Percentiles rank a stretch among this genome's conserved stretches.
phyloP scores from a whole-genome alignment of 2,113 vertebrate genomes.

The Balaenoptera acutorostrata region DNA sequence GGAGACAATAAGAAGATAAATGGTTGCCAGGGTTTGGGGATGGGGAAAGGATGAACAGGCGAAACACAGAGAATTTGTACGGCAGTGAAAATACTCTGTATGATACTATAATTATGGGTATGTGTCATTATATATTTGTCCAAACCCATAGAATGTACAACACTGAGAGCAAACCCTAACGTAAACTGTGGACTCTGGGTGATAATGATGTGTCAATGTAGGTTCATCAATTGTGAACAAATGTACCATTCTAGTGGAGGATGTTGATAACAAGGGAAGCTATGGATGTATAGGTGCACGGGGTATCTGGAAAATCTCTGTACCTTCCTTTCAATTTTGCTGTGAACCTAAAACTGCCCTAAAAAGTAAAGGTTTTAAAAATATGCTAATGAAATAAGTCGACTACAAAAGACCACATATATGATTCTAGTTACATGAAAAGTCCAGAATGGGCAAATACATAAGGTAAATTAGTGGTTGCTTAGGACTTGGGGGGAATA shows the following conservation, averaged over 20 bases:
- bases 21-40: too few species aligned
- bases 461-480: too few species aligned
- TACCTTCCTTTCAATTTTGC: not conserved
- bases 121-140: too few species aligned
- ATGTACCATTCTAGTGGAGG: not conserved
- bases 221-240: not conserved
- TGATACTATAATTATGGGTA: not conserved
- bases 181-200: not conserved
- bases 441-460: too few species aligned
- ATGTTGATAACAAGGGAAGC: not conserved
- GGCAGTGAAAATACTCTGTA: not conserved
- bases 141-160: not conserved
- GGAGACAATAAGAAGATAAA: too few species aligned
- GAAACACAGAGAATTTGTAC: not conserved
- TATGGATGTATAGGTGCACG: not conserved
- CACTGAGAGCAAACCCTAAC: not conserved
- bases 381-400: not conserved
- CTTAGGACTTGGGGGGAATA: too few species aligned
- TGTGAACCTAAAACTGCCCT: not conserved
- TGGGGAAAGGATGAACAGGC: too few species aligned
- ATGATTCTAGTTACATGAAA: too few species aligned
- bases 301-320: not conserved
- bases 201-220: not conserved
- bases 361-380: not conserved
- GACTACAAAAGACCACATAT: not conserved